Base-by-base conservation (phyloP, 2,797 vertebrate genomes). In the Monodelphis domestica region DNA sequence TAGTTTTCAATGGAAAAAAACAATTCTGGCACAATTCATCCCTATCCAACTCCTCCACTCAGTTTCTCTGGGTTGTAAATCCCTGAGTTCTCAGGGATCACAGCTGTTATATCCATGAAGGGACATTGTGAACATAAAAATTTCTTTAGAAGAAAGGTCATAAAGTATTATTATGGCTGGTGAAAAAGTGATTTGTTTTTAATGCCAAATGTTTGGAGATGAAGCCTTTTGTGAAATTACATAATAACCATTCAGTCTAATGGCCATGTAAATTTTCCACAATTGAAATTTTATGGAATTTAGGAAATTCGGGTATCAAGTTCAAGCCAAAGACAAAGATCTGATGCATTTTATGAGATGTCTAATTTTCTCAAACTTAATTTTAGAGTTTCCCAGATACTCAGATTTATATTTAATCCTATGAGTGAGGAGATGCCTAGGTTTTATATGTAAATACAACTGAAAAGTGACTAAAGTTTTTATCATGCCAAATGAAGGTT, bases 231-330 rank as follows among this genome's bases (percentile, higher is more conserved):
- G 87, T 95, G 97, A 97, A 96, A 54, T 91, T 90, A 96, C 93
- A 95, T 96, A 95, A 93, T 93, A 95, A 95, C 95, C 93, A 78
- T 26, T 89, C 89, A 93, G 51, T 38, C 1, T 94, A 96, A 95
- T 87, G 50, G 52, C 92, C 91, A 30, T 93, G 45, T 92, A 96
- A 93, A 95, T 93, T 96, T 94, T 93, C 87, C 54, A 30, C 91
- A 96, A 97, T 95, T 94, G 97, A 96, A 97, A 92, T 93, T 95
- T 91, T 93, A 51, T 95, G 90, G 56, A 97, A 96, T 95, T 95
- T 90, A 93, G 92, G 84, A 54, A 92, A 95, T 96, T 92, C 84
- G 91, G 91, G 95, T 63, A 95, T 57, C 87, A 94, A 91, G 94
- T 90, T 33, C 87, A 94, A 91, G 94, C 90, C 33, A 55, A 95